A percentile compares a stretch with the other conserved stretches of the same genome.
Conservation (phyloP, 2,113 vertebrate genomes). For the Danionella cerebrum region DNA sequence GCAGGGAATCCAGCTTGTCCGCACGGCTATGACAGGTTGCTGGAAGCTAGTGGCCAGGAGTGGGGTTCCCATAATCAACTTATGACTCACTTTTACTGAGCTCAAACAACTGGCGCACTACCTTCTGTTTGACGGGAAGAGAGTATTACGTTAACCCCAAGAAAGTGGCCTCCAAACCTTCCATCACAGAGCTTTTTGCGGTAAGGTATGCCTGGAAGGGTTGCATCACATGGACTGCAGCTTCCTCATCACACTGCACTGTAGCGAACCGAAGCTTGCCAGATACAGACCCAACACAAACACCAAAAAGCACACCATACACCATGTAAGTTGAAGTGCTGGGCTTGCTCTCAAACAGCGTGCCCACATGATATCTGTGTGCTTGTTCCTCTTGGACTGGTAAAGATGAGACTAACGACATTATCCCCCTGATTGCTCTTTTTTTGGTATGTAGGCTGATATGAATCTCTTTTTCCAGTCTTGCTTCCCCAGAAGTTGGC, state of each 20-base stretch:
- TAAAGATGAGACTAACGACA: background rate
- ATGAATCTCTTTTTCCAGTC: background rate
- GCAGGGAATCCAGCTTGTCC: background rate
- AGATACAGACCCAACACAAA: conserved; percentile 36
- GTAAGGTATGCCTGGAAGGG: conserved; percentile 22
- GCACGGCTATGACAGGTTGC: background rate
- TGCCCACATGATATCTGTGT: background rate
- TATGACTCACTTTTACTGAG: conserved; percentile 29
- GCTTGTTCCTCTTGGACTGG: conserved; percentile 25
- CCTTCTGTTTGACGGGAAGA: conserved; percentile 26
- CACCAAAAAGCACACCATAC: conserved; percentile 34
- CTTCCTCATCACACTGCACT: conserved; percentile 17
- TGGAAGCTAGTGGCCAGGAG: background rate
- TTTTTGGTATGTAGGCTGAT: conserved; percentile 9
- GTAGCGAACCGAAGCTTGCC: conserved; percentile 3
- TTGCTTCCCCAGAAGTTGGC: conserved; percentile 19
- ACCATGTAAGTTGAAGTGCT: conserved; percentile 31
- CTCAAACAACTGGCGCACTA: conserved; percentile 9
- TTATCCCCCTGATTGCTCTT: background rate
- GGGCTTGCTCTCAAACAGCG: background rate
- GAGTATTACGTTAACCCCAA: conserved; percentile 14
- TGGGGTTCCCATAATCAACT: conserved; percentile 28
- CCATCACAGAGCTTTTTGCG: background rate
- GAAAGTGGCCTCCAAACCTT: conserved; percentile 11
- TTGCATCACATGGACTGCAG: conserved; percentile 18